Evolutionary conservation across 2,113 vertebrate genomes (phyloP), one percentile per base, ranked within the genome.

Genomic region (Muscicapa adusta): DNA sequence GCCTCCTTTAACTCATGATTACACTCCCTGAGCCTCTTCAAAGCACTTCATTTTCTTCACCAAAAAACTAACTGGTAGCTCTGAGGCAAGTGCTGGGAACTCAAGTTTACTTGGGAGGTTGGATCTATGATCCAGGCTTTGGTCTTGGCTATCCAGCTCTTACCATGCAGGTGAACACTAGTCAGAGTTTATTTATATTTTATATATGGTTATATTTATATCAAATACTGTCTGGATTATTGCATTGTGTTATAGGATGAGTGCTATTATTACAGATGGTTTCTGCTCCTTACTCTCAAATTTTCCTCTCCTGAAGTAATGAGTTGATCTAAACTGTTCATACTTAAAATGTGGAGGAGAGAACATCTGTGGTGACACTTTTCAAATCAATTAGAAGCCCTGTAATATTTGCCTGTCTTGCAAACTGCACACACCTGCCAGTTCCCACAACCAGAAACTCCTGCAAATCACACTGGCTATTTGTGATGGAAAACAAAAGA

Each of bases 341-440:
- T 31, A 48, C 1, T 10, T 71, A 51, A 91, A 92, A 84, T 9
- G 58, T 0, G 66, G 43, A 53, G n/a, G 29, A 81, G 66, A 84
- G 72, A 77, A 80, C 10, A 22, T 63, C 65, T 77, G 51, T 81
- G 61, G 26, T 67, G 84, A 63, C 31, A 16, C 31, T 80, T 91
- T 42, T 78, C 73, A 48, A 43, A 77, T 66, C 61, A 81, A 40
- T 91, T 91, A 87, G 82, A 81, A 81, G 47, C 40, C 38, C 40
- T 63, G 65, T 28, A 71, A 85, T 72, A 71, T 51, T 78, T 0
- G 0, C 4, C 48, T 80, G 34, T 67, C 56, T 87, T 38, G 31
- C 60, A 86, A 77, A 74, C 33, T 25, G 47, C 53, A 47, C 20
- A 28, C 1, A 7, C 26, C 48, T 76, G 78, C 16, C 42, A 15